Evolutionary conservation across 2,797 vertebrate genomes (phyloP).

Genomic region (Acridotheres tristis): DNA sequence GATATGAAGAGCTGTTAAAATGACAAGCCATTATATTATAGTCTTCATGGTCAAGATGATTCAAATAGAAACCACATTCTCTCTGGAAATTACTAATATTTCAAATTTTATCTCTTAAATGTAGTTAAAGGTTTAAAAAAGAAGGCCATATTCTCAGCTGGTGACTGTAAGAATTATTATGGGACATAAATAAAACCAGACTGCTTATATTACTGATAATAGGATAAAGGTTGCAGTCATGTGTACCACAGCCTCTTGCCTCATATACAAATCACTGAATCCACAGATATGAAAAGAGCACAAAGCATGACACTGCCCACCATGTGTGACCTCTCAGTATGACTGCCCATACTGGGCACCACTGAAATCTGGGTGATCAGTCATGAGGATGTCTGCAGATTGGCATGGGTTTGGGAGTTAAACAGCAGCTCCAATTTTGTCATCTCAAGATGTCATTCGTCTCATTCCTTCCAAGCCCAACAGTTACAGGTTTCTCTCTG

Average conservation of each 20-base stretch:
- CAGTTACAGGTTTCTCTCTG: not conserved
- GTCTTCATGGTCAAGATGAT: not conserved
- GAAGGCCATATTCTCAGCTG: not conserved
- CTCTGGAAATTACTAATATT: not conserved
- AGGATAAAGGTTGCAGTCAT: not conserved
- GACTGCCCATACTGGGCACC: not conserved
- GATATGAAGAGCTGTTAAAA: not conserved
- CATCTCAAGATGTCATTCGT: not conserved
- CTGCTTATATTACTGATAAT: not conserved
- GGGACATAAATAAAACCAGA: not conserved
- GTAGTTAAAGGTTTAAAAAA: not conserved
- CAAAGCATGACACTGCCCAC: not conserved
- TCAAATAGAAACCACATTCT: not conserved
- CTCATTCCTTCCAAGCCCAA: not conserved
- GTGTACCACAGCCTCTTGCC: not conserved
- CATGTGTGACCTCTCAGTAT: fast-evolving
- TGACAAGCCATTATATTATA: not conserved
- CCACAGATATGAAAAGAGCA: not conserved
- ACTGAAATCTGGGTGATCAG: fast-evolving
- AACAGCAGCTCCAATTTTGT: not conserved
- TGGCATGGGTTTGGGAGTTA: not conserved
- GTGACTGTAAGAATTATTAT: not conserved
- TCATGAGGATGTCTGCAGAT: not conserved
- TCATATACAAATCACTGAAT: not conserved
- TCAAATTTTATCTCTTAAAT: not conserved